Percentiles rank a stretch among this genome's conserved stretches.
Evolutionary conservation across 2,888 invertebrate genomes (phyloP).

Genomic region (Drosophila formosana): DNA sequence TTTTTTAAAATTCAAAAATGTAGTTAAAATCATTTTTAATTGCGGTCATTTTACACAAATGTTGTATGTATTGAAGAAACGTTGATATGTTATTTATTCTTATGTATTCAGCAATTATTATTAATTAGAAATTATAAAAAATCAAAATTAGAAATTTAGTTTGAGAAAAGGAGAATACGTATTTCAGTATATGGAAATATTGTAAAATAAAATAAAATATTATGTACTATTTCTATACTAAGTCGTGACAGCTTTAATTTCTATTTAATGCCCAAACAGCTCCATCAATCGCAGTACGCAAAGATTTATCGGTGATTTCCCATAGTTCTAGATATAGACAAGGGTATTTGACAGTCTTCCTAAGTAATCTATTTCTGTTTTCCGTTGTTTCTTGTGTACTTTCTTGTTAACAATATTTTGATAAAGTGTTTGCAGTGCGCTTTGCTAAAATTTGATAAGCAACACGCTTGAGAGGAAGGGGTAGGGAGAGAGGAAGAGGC

Average conservation of each 20-base stretch:
- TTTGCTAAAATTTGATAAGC: slow-evolving; percentile 39
- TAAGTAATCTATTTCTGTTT: neutral
- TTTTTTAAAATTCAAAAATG: too few relatives aligned
- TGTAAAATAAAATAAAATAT: too few relatives aligned
- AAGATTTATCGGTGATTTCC: neutral
- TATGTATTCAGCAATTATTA: too few relatives aligned
- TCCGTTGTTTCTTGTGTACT: neutral
- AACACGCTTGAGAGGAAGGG: neutral
- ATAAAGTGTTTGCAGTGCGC: slow-evolving; percentile 34
- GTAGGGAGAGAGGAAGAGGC: neutral
- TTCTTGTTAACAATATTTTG: slow-evolving; percentile 35
- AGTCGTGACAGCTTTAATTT: neutral
- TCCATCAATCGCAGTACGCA: neutral
- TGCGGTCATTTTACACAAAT: too few relatives aligned
- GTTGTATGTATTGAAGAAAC: too few relatives aligned
- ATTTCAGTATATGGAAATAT: too few relatives aligned
- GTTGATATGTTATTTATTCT: too few relatives aligned
- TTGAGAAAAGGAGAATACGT: too few relatives aligned
- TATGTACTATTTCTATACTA: neutral
- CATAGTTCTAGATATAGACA: neutral
- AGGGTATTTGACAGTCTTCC: slow-evolving; percentile 1
- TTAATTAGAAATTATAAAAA: too few relatives aligned
- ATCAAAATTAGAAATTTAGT: too few relatives aligned
- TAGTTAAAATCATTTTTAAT: too few relatives aligned
- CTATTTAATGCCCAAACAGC: neutral